Conservation (phyloP, 2,888 invertebrate species). For the Cephus pulcher region DNA sequence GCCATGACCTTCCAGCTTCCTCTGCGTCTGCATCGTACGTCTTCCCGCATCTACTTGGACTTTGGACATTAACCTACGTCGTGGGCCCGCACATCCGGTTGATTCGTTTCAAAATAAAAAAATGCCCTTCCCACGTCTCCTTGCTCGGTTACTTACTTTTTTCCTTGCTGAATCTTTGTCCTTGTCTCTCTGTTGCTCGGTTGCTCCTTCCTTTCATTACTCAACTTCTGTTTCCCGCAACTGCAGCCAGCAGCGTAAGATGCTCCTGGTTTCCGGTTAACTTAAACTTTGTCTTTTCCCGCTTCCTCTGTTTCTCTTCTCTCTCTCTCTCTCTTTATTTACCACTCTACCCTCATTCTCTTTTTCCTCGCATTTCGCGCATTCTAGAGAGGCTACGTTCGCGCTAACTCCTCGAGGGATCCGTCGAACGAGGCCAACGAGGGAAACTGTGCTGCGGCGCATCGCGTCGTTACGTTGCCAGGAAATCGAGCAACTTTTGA, state of each 20-base stretch:
- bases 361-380: neutral
- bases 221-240: neutral
- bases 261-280: neutral
- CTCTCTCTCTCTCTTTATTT: no score
- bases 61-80: neutral
- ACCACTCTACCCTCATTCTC: no score
- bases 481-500: no score
- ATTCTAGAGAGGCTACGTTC: neutral
- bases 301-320: neutral
- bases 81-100: slow-evolving; percentile 6
- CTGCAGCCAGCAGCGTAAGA: neutral
- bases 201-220: neutral
- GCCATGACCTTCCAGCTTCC: neutral
- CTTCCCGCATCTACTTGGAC: neutral
- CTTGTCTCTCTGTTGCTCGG: neutral
- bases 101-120: no score
- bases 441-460: no score
- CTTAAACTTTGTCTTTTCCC: neutral
- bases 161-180: neutral
- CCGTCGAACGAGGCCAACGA: no score
- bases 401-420: no score
- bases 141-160: neutral
- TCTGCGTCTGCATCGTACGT: neutral
- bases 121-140: neutral
- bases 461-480: no score